Evolutionary conservation across 2,797 vertebrate species (phyloP).

Genomic region (Lycodopsis pacificus): DNA sequence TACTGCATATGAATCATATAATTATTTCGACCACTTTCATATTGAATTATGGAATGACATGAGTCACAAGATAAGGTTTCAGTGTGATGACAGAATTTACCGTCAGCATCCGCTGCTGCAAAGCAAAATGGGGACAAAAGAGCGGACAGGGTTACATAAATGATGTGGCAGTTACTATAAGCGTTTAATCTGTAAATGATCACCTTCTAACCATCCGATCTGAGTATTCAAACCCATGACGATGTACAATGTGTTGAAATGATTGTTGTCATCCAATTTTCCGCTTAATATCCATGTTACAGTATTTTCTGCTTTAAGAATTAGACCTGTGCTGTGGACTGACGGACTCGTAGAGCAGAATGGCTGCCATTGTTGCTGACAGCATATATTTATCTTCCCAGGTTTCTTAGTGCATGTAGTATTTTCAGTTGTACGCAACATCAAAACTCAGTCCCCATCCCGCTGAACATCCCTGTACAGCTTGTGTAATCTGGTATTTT

Average conservation of each 20-base stretch:
- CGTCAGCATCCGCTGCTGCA: neutral
- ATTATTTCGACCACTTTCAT: neutral
- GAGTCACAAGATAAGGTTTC: constrained; percentile 22
- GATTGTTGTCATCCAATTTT: neutral
- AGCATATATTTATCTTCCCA: neutral
- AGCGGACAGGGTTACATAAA: neutral
- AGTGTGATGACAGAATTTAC: constrained; percentile 1
- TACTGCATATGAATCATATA: neutral
- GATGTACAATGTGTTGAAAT: neutral
- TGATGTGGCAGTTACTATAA: constrained; percentile 21
- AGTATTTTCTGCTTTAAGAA: neutral
- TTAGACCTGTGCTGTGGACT: neutral
- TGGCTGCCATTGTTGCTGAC: constrained; percentile 4
- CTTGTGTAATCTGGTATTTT: constrained; percentile 3
- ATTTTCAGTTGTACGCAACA: constrained; percentile 10
- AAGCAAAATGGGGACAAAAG: neutral
- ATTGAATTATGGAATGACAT: neutral
- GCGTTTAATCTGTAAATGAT: neutral
- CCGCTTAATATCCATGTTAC: too few relatives aligned
- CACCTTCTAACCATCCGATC: constrained; percentile 10
- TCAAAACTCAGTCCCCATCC: constrained; percentile 9
- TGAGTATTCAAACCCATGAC: neutral
- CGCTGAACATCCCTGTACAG: neutral
- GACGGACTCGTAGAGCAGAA: neutral
- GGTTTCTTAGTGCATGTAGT: neutral